phyloP scores from a whole-genome alignment of 2,888 invertebrate genomes.

The Chrysolina oricalcia region DNA sequence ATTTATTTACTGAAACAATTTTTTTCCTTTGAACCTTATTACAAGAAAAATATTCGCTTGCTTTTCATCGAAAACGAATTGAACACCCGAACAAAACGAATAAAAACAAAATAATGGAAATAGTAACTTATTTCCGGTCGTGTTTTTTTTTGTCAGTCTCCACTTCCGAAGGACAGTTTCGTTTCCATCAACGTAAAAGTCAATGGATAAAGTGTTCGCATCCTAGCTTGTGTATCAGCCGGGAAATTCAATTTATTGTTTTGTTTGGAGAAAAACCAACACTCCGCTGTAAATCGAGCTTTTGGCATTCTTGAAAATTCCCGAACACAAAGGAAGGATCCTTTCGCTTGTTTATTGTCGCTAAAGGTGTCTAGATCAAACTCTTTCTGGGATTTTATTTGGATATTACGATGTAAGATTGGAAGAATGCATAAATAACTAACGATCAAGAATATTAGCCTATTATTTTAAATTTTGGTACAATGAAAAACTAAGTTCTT shows the following conservation, averaged over 20 bases:
- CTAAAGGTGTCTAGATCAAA: not conserved
- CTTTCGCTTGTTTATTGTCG: not conserved
- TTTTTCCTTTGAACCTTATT: not conserved
- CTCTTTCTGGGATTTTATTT: not conserved
- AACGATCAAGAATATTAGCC: no score
- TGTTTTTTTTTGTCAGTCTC: slow-evolving; percentile 4
- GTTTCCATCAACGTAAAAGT: slow-evolving; percentile 22
- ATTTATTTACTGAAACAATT: not conserved
- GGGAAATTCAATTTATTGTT: slow-evolving; percentile 49
- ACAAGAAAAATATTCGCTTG: not conserved
- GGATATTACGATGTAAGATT: no score
- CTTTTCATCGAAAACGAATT: not conserved
- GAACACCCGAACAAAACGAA: not conserved
- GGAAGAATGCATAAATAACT: no score
- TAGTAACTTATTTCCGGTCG: slow-evolving; percentile 14
- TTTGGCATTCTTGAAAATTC: slow-evolving; percentile 38
- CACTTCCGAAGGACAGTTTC: slow-evolving; percentile 13
- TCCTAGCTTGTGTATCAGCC: slow-evolving; percentile 16
- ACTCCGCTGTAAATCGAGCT: slow-evolving; percentile 44
- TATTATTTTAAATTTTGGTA: no score
- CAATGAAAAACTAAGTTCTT: no score
- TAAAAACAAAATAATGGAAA: slow-evolving; percentile 16
- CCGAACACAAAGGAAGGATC: not conserved
- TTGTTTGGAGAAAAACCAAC: slow-evolving; percentile 39
- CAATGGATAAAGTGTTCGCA: slow-evolving; percentile 19